Conservation (phyloP, 2,797 vertebrate species). For the Gymnoscopelus microlampas region DNA sequence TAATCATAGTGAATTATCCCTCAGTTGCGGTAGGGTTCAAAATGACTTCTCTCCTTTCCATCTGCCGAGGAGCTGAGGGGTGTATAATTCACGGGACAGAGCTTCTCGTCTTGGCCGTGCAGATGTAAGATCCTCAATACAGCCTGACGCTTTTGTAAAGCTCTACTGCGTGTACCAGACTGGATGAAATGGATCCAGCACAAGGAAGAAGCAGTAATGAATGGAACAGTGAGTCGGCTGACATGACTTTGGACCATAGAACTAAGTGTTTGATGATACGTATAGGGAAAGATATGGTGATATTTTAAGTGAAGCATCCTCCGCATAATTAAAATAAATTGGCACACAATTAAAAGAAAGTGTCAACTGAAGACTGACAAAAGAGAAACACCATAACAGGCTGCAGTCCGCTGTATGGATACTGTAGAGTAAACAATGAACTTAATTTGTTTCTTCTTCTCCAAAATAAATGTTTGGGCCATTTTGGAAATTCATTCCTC, state of each 20-base stretch:
- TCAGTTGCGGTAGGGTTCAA: slow-evolving; percentile 20
- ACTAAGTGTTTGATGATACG: not conserved
- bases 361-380: no score
- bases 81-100: slow-evolving; percentile 27
- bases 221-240: not conserved
- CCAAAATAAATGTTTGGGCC: no score
- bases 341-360: no score
- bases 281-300: not conserved
- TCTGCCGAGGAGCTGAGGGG: slow-evolving; percentile 37
- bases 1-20: slow-evolving; percentile 56
- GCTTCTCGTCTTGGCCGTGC: slow-evolving; percentile 20
- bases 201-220: not conserved
- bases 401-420: no score
- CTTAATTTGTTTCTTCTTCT: no score
- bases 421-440: no score
- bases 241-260: not conserved
- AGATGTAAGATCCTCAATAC: slow-evolving; percentile 18
- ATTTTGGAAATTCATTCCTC: no score
- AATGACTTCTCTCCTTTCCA: slow-evolving; percentile 18
- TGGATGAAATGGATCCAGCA: not conserved
- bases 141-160: slow-evolving; percentile 7
- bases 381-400: no score
- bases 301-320: no score
- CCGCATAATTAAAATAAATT: no score
- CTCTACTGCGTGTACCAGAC: not conserved